Percentiles rank a stretch among this genome's conserved stretches.
Conservation (phyloP, 2,113 vertebrate genomes). For the Tichodroma muraria region DNA sequence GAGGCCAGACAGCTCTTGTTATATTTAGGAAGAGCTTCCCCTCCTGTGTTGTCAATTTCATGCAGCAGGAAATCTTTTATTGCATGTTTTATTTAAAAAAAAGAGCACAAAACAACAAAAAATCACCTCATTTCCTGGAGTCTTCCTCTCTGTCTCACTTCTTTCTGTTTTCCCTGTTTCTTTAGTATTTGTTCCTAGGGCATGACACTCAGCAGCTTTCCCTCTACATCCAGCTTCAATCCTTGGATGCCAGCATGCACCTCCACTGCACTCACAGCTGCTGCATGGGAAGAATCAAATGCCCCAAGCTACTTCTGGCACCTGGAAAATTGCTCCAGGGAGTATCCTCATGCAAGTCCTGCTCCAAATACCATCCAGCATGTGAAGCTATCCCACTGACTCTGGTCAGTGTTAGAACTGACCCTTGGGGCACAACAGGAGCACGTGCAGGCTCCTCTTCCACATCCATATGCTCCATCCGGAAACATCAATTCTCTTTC, state of each 20-base stretch:
- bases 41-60: not conserved
- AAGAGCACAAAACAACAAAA: not conserved
- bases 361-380: not conserved
- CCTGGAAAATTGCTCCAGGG: not conserved
- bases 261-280: not conserved
- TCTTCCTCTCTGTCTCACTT: not conserved
- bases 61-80: constrained; percentile 42
- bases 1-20: not conserved
- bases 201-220: not conserved
- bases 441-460: not conserved
- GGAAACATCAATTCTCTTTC: constrained; percentile 51
- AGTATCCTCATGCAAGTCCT: not conserved
- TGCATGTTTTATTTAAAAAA: not conserved
- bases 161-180: not conserved
- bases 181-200: not conserved
- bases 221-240: not conserved
- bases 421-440: not conserved
- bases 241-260: not conserved
- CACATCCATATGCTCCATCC: not conserved
- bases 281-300: not conserved
- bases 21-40: constrained; percentile 55
- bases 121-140: not conserved
- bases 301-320: not conserved
- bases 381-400: not conserved
- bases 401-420: not conserved